phyloP scores from a whole-genome alignment of 2,888 invertebrate species.

The Odontomyia ornata region DNA sequence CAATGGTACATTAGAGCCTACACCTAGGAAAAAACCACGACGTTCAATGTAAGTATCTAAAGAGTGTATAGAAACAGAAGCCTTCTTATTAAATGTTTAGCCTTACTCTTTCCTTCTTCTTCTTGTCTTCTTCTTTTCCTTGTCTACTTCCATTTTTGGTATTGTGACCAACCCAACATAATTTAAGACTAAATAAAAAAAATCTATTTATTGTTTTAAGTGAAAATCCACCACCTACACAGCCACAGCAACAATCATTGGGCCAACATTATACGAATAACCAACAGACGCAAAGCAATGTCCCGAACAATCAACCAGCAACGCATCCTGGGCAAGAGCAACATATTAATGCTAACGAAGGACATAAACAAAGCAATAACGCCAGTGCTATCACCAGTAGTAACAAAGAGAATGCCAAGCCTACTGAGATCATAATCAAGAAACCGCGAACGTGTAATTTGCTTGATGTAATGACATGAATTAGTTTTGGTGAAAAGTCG shows the following conservation, averaged over 20 bases:
- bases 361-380: slow-evolving; percentile 30
- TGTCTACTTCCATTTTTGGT: too few relatives aligned
- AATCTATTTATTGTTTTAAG: slow-evolving; percentile 51
- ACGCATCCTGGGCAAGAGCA: not conserved
- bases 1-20: slow-evolving; percentile 66
- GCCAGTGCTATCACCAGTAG: slow-evolving; percentile 47
- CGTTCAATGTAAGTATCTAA: slow-evolving; percentile 79
- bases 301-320: slow-evolving; percentile 48
- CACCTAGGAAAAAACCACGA: slow-evolving; percentile 89
- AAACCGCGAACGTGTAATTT: slow-evolving; percentile 61
- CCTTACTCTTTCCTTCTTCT: too few relatives aligned
- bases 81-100: not conserved
- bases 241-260: slow-evolving; percentile 53
- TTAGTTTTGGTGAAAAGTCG: too few relatives aligned
- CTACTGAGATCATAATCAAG: slow-evolving; percentile 60
- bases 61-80: not conserved
- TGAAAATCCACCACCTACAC: slow-evolving; percentile 60
- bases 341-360: not conserved
- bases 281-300: slow-evolving; percentile 52
- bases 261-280: slow-evolving; percentile 46
- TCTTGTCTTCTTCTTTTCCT: too few relatives aligned
- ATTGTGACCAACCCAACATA: too few relatives aligned
- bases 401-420: slow-evolving; percentile 63
- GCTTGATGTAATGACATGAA: slow-evolving; percentile 59
- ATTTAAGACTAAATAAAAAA: too few relatives aligned